Base-by-base conservation (phyloP, 1,140 invertebrate species). In the Linepithema humile region DNA sequence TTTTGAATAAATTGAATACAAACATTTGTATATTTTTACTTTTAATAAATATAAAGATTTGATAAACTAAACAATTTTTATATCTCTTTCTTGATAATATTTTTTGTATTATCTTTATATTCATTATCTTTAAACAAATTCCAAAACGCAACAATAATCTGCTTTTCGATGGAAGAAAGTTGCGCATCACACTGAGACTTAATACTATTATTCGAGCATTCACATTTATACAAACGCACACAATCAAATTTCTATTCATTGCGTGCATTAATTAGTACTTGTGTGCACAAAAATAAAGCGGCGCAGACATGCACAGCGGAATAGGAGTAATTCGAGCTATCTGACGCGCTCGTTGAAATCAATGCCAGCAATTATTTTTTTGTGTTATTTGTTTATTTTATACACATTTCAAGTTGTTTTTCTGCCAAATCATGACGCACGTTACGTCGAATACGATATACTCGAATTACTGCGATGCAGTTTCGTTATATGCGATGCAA, bases 211-310 rank as follows among this genome's bases (percentile, higher is more conserved):
- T n/a, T 45, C 38, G 43, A 67, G 50, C 43, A 45, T 10, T 17
- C 57, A 72, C 32, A 43, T 48, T 43, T 10, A 65, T 15, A 32
- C 3, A 20, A 35, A 64, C 26, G n/a, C 26, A 64, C 29, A 59
- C 84, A 75, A 45, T 29, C 32, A 83, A 75, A 53, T 70, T 59
- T 65, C 85, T 75, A 86, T 87, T 87, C 67, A 87, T 60, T 83
- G 67, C 82, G 80, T 85, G 80, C 83, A 90, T 89, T 89, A 91
- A 90, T 91, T 89, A 90, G 60, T 86, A 84, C 55, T 87, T 53
- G 84, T 64, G 70, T 75, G 84, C 78, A n/a, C n/a, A n/a, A n/a
- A n/a, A n/a, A 85, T 85, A 86, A 86, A 90, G 84, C 85, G 60
- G 53, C 55, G 32, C 48, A 55, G 64, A 57, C 74, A 55, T 67